Conservation (phyloP, 2,113 vertebrate species). For the Scomber scombrus region DNA sequence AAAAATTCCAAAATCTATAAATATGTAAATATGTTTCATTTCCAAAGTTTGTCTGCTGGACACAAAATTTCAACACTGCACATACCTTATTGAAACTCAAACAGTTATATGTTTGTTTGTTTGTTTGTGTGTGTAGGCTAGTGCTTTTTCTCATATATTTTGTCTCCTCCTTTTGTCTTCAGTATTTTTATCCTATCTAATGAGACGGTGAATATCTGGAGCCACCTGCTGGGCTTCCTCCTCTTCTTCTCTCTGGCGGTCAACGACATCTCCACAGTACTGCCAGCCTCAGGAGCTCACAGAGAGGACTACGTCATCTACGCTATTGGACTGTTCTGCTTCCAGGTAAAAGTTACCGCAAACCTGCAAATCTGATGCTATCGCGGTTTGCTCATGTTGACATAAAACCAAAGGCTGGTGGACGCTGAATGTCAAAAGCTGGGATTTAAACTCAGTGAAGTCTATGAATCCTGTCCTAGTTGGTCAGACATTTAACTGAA, state of each 20-base stretch:
- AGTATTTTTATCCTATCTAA: slow-evolving; percentile 98
- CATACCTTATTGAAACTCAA: too few relatives aligned
- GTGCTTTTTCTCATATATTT: background rate
- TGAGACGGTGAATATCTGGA: slow-evolving; percentile 99
- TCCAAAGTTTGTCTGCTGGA: too few relatives aligned
- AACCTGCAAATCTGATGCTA: background rate
- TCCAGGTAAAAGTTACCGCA: slow-evolving; percentile 87
- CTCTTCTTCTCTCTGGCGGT: slow-evolving; percentile 94
- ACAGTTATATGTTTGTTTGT: too few relatives aligned
- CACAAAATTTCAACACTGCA: too few relatives aligned
- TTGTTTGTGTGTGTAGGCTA: too few relatives aligned
- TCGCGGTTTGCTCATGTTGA: background rate
- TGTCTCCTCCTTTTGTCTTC: slow-evolving; percentile 25
- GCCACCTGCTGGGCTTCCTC: slow-evolving; percentile 95
- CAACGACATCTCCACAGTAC: slow-evolving; percentile 90
- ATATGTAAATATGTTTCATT: too few relatives aligned
- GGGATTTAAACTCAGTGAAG: too few relatives aligned
- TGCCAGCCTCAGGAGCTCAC: slow-evolving; percentile 91
- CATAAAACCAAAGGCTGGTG: background rate
- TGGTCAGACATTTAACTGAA: too few relatives aligned
- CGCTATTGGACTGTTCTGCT: slow-evolving; percentile 95
- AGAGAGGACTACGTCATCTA: slow-evolving; percentile 98
- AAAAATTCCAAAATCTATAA: too few relatives aligned
- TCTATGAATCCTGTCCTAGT: too few relatives aligned
- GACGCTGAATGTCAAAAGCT: background rate